These are phyloP conservation scores for Zaprionus lachaisei DNA, from an alignment of 1,140 invertebrate species.

Conservation along the genomic window DNA sequence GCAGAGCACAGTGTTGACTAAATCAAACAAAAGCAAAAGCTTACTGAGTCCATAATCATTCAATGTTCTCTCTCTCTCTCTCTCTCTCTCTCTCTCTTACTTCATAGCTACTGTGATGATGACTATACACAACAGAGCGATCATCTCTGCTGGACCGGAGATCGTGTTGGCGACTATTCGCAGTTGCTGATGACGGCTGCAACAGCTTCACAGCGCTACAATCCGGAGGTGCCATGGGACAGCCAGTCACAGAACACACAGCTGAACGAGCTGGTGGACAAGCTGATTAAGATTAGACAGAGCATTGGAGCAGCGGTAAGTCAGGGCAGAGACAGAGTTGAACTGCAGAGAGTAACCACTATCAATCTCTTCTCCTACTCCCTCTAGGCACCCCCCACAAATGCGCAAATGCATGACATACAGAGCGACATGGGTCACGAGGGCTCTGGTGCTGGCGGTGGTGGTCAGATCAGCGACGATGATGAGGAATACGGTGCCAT, in stretches of 20 bases:
- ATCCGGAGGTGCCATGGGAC: slow-evolving; percentile 80
- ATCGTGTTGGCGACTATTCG: slow-evolving; percentile 81
- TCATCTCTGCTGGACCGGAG: slow-evolving; percentile 83
- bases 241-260: slow-evolving; percentile 57
- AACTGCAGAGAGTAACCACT: too few relatives aligned
- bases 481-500: slow-evolving; percentile 77
- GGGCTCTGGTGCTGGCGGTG: slow-evolving; percentile 70
- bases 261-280: slow-evolving; percentile 77
- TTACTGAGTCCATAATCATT: slow-evolving; percentile 19
- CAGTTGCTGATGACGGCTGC: slow-evolving; percentile 69
- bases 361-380: neutral
- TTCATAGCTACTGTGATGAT: slow-evolving; percentile 74
- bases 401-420: slow-evolving; percentile 69
- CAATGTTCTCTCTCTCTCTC: too few relatives aligned
- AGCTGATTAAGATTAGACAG: slow-evolving; percentile 79
- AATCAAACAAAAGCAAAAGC: neutral
- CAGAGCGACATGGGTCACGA: slow-evolving; percentile 84
- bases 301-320: slow-evolving; percentile 76
- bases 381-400: slow-evolving; percentile 54
- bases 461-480: slow-evolving; percentile 65
- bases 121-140: slow-evolving; percentile 71
- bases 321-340: neutral
- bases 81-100: neutral
- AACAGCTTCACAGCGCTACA: slow-evolving; percentile 76
- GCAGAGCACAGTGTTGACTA: neutral